Conservation (phyloP, 2,888 invertebrate species). For the Bursaphelenchus okinawaensis region DNA sequence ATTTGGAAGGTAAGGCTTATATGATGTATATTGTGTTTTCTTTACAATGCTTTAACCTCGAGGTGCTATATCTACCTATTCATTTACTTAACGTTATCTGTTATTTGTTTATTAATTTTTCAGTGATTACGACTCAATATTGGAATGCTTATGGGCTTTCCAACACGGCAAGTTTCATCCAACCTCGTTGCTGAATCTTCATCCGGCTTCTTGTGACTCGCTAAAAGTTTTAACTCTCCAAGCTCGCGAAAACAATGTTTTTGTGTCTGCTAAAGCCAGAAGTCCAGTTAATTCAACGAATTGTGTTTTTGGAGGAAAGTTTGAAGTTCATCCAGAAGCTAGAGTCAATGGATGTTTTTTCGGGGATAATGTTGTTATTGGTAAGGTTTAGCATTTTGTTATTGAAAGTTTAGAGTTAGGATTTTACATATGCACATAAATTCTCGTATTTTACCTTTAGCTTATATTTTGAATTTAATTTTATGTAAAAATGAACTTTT, state of each 20-base stretch:
- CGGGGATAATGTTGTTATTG: slow-evolving; percentile 9
- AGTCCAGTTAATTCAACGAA: slow-evolving; percentile 13
- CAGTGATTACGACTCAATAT: slow-evolving; percentile 1
- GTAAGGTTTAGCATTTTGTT: too few relatives aligned
- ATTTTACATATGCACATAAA: too few relatives aligned
- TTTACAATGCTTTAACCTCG: too few relatives aligned
- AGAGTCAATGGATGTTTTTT: slow-evolving; percentile 9
- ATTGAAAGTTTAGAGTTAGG: not conserved
- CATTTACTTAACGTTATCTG: too few relatives aligned
- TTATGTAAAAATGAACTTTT: not conserved
- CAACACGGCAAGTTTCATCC: not conserved
- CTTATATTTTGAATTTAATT: too few relatives aligned
- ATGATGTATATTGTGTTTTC: not conserved
- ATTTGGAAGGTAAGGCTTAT: slow-evolving; percentile 23
- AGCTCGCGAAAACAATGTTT: slow-evolving; percentile 16
- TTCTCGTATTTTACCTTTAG: too few relatives aligned
- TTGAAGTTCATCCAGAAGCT: slow-evolving; percentile 9
- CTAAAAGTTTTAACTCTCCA: not conserved
- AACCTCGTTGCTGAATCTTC: not conserved
- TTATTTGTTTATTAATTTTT: not conserved
- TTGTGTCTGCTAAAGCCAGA: slow-evolving; percentile 10
- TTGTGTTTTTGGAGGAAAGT: slow-evolving; percentile 11
- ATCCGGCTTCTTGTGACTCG: not conserved
- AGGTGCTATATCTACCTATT: too few relatives aligned
- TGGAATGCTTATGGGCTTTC: not conserved